Percentiles rank a stretch among this genome's conserved stretches.
Evolutionary conservation across 2,797 vertebrate species (phyloP).

Genomic region (Pseudochaenichthys georgianus): DNA sequence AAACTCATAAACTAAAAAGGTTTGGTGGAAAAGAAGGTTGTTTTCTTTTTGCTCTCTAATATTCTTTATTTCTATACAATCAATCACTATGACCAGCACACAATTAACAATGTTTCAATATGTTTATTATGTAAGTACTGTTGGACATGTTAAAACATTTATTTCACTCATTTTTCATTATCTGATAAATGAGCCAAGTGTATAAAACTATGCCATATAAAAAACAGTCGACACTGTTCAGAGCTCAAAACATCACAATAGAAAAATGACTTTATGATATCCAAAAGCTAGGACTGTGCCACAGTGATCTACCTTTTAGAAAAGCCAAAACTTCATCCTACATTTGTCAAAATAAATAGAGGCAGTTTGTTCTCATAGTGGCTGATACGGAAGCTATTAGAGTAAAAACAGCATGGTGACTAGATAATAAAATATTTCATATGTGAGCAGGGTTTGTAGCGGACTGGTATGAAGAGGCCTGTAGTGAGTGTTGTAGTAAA

Average conservation of each 20-base stretch:
- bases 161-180: conserved; percentile 16
- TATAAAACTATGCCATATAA: conserved; percentile 54
- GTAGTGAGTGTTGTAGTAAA: conserved; percentile 1
- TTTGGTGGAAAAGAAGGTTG: no score
- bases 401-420: conserved; percentile 47
- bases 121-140: conserved; percentile 59
- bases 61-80: no score
- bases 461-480: conserved; percentile 62
- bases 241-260: conserved; percentile 40
- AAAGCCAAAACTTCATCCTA: conserved; percentile 33
- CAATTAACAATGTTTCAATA: conserved; percentile 23
- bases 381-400: conserved; percentile 43
- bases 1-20: no score
- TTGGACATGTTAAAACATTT: conserved; percentile 58
- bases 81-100: not conserved
- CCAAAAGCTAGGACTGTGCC: conserved; percentile 29
- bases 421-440: conserved; percentile 68
- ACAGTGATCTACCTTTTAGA: conserved; percentile 42
- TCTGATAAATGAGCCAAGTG: conserved; percentile 31
- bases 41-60: no score
- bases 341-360: conserved; percentile 69
- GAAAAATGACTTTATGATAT: conserved; percentile 24
- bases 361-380: conserved; percentile 34
- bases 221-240: conserved; percentile 32
- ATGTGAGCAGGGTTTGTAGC: conserved; percentile 67